Evolutionary conservation across 1,140 invertebrate species (phyloP).

Genomic region (Pristionchus pacificus): DNA sequence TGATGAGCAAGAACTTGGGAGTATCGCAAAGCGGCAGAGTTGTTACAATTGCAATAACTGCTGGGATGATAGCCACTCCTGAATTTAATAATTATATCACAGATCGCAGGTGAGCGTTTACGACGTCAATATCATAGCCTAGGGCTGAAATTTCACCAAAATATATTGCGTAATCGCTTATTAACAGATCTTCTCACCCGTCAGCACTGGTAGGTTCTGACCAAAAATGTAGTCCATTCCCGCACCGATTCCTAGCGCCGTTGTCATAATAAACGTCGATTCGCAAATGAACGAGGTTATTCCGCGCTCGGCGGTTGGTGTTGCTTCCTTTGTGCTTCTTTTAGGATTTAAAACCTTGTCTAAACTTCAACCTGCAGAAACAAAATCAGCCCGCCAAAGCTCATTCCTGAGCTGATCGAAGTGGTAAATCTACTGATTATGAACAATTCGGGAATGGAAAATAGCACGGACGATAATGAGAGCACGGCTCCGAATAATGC

Average conservation of each 20-base stretch:
- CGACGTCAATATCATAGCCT: no score
- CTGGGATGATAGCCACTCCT: conserved; percentile 35
- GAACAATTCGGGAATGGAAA: conserved; percentile 24
- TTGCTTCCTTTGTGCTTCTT: conserved; percentile 38
- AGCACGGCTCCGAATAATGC: conserved; percentile 26
- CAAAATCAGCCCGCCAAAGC: conserved; percentile 47
- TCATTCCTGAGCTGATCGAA: conserved; percentile 39
- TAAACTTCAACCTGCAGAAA: conserved; percentile 42
- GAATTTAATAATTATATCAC: no score
- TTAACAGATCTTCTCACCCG: no score
- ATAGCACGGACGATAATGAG: background rate
- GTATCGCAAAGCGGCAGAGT: conserved; percentile 44
- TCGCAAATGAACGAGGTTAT: conserved; percentile 42
- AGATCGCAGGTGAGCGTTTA: no score
- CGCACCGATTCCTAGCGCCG: conserved; percentile 47
- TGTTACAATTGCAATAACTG: conserved; percentile 39
- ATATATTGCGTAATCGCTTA: no score
- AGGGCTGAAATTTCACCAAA: no score
- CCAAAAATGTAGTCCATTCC: conserved; percentile 44
- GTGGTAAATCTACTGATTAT: conserved; percentile 41
- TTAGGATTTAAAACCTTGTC: background rate
- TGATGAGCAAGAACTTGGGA: conserved; percentile 44
- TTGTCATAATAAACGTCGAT: conserved; percentile 40
- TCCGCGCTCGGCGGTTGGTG: conserved; percentile 42
- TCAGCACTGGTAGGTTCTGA: conserved; percentile 34